Conservation (phyloP, 2,113 vertebrate species). For the Rhabdornis inornatus region DNA sequence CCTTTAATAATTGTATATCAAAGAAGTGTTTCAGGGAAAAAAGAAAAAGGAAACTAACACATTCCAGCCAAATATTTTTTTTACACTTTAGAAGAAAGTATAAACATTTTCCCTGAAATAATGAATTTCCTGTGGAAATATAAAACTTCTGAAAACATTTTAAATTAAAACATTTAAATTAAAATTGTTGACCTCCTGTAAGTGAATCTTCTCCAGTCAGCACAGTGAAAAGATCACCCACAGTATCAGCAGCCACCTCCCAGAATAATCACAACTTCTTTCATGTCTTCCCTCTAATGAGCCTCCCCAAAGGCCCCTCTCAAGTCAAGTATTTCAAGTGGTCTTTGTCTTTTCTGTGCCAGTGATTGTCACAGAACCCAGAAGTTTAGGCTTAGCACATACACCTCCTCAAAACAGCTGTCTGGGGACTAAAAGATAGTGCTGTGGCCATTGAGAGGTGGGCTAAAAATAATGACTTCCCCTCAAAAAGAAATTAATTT, state of each 20-base stretch:
- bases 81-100: background rate
- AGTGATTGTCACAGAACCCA: slow-evolving; percentile 1
- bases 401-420: background rate
- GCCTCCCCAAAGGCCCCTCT: background rate
- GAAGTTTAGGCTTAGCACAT: background rate
- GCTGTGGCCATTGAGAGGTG: background rate
- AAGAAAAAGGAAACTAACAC: background rate
- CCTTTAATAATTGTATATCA: background rate
- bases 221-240: background rate
- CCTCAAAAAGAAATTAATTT: background rate
- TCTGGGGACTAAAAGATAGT: background rate
- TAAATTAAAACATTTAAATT: background rate
- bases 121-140: background rate
- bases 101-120: background rate
- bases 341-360: background rate
- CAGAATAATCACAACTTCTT: background rate
- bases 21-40: background rate
- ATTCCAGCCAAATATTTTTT: background rate
- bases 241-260: background rate
- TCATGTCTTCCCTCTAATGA: background rate
- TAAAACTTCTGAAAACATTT: background rate
- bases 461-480: slow-evolving; percentile 47
- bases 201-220: background rate
- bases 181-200: background rate
- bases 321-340: slow-evolving; percentile 29